phyloP scores from a whole-genome alignment of 2,113 vertebrate genomes.

The Oenanthe melanoleuca region DNA sequence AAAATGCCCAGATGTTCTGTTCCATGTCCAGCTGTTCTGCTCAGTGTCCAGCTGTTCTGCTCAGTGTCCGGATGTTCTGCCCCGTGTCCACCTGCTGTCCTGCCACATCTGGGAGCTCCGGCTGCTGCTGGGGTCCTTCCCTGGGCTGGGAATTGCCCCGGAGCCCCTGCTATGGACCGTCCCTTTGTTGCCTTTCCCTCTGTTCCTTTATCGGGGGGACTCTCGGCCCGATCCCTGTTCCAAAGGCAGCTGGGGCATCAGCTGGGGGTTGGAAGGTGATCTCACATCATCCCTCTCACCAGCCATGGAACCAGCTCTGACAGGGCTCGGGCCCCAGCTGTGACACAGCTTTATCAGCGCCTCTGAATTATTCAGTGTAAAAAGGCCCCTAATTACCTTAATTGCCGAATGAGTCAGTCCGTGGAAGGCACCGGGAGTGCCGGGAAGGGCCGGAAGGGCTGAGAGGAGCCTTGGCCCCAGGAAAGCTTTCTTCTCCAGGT shows the following conservation, averaged over 20 bases:
- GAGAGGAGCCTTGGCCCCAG: accelerated
- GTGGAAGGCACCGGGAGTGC: neutral
- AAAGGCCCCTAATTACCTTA: neutral
- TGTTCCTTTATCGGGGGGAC: too few species aligned
- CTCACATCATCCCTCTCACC: too few species aligned
- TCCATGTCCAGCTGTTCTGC: too few species aligned
- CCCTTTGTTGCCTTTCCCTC: neutral
- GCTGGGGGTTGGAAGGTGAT: accelerated
- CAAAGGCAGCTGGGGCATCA: neutral
- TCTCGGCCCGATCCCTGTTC: accelerated
- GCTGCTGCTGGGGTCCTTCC: neutral
- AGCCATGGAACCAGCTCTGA: accelerated
- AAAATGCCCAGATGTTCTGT: neutral
- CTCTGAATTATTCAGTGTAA: neutral
- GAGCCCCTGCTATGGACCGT: neutral
- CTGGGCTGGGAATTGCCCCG: neutral
- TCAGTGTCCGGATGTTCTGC: too few species aligned
- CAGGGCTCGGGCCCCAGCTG: accelerated
- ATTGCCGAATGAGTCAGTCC: accelerated
- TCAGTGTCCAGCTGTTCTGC: too few species aligned
- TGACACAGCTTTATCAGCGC: neutral
- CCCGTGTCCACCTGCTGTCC: neutral
- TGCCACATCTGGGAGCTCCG: neutral
- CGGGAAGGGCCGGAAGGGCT: neutral
- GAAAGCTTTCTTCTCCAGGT: neutral